Percentiles rank a stretch among this genome's conserved stretches.
These are phyloP conservation scores for Nestor notabilis DNA, from an alignment of 2,113 vertebrate species.

Conservation along the genomic window DNA sequence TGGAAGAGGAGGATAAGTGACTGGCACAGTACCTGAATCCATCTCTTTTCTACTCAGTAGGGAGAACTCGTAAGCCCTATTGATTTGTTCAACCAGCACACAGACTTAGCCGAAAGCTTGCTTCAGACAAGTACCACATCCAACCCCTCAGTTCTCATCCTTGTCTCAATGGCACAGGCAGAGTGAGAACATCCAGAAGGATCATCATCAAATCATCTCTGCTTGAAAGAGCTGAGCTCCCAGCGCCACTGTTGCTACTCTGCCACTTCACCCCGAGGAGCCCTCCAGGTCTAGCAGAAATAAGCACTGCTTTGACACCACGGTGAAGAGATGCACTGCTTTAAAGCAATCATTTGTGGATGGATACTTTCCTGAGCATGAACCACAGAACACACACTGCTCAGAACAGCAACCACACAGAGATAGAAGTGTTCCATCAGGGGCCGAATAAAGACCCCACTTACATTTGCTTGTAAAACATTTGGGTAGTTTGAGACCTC, in stretches of 20 bases:
- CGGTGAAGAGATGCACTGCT: accelerated
- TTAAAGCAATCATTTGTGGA: background rate
- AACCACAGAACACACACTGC: background rate
- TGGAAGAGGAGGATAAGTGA: background rate
- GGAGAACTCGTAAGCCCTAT: background rate
- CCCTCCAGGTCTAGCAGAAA: background rate
- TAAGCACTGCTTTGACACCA: background rate
- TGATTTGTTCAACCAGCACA: background rate
- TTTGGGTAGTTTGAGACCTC: background rate
- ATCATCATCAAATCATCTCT: background rate
- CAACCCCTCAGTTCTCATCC: background rate
- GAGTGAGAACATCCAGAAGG: background rate
- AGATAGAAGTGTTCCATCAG: background rate
- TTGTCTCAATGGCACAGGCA: accelerated
- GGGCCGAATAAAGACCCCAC: background rate
- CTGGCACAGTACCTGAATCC: background rate
- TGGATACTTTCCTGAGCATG: background rate
- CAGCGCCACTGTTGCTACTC: accelerated
- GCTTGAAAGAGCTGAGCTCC: background rate
- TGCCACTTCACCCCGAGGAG: background rate
- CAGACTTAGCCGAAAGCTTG: accelerated
- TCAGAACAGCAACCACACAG: accelerated
- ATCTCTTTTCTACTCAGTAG: background rate
- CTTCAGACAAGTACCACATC: background rate
- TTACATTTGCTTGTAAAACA: background rate